Base-by-base conservation (phyloP, 2,797 vertebrate genomes). In the Paguma larvata region DNA sequence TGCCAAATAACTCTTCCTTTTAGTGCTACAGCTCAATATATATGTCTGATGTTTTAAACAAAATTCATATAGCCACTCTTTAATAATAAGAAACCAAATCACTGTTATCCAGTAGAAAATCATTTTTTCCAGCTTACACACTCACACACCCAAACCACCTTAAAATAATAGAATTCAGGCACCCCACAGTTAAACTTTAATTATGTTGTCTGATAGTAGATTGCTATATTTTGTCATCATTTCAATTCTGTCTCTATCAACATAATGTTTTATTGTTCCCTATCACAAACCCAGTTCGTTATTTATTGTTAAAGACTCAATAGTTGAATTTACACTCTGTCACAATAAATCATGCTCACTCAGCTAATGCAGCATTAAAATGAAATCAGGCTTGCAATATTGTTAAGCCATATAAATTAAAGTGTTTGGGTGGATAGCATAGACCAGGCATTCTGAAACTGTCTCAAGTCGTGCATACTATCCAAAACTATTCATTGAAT, bases 261-360 rank as follows among this genome's bases (percentile, higher is more conserved):
- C 85, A 94, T 91, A 96, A 96, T 93, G 86, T n/a, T 97, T 96
- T 97, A 96, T 95, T 97, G 89, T 94, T 94, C 93, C 85, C 27
- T 88, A 92, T 95, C 92, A 97, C 63, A 93, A 94, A 97, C 15
- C 3, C 46, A 67, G 46, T 91, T 94, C 6, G 3, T 97, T 97
- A 97, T 97, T 97, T 97, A 96, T 97, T 96, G 95, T 97, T 97
- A 97, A 97, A 93, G 32, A 92, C 41, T 90, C 90, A 95, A 95
- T 96, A 97, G 94, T 85, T 94, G 95, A 98, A 93, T 97, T 97
- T 96, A 96, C 18, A 87, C 65, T 92, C 44, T 96, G 86, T 89
- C 93, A 96, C 85, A 97, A 93, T 97, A 97, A 97, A 97, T 96
- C 59, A 89, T 95, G 85, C 63, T 96, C 62, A 89, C 62, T 30